A percentile compares a stretch with the other conserved stretches of the same genome.
These are phyloP conservation scores for Cuculus canorus DNA, from an alignment of 2,797 vertebrate species.

Conservation along the genomic window DNA sequence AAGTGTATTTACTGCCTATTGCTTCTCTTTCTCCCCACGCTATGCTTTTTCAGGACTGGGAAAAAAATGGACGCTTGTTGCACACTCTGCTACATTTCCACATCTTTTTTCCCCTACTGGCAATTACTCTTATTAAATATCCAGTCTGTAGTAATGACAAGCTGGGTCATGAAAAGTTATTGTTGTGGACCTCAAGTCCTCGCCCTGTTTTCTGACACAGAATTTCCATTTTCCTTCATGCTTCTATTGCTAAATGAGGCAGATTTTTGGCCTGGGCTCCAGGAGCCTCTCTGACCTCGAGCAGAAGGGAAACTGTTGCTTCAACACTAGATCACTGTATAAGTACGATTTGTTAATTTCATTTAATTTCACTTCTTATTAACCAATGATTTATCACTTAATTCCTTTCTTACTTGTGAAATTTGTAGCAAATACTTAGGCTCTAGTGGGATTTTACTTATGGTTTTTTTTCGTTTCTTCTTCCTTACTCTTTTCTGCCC, in stretches of 20 bases:
- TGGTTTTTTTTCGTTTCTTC: neutral
- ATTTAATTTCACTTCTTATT: neutral
- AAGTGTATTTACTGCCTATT: neutral
- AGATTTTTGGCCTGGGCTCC: neutral
- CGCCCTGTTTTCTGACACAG: neutral
- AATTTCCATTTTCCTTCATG: conserved; percentile 33
- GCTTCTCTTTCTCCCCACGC: neutral
- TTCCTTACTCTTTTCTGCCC: neutral
- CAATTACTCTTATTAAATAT: neutral
- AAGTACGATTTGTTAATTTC: neutral
- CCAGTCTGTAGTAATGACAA: neutral
- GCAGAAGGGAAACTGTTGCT: neutral
- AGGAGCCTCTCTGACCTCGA: neutral
- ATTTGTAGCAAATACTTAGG: neutral
- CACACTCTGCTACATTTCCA: neutral
- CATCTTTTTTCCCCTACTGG: neutral
- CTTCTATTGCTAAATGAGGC: neutral
- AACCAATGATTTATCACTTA: neutral
- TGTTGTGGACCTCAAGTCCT: neutral
- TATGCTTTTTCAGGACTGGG: neutral
- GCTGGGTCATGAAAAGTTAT: neutral
- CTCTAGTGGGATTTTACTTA: neutral
- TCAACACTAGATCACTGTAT: neutral
- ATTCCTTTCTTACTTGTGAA: neutral
- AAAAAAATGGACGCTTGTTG: neutral